These are phyloP conservation scores for Cisticola juncidis DNA, from an alignment of 2,113 vertebrate species.

Conservation along the genomic window DNA sequence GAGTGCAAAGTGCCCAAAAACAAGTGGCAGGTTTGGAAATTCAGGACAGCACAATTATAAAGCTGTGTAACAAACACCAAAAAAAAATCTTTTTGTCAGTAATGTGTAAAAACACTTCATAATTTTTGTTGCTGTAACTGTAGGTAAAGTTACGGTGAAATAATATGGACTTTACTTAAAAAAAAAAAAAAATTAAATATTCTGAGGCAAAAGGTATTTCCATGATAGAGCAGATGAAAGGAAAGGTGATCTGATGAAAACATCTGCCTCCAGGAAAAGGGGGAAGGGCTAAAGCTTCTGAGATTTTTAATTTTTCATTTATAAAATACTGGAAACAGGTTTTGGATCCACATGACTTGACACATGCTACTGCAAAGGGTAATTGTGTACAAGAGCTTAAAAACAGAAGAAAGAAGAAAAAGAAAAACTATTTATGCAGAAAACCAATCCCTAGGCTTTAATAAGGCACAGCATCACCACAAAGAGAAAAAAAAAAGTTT, in stretches of 20 bases:
- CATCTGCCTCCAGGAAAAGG: not conserved
- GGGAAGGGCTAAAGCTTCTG: not conserved
- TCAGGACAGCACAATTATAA: not conserved
- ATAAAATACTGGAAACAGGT: not conserved
- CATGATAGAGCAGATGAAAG: not conserved
- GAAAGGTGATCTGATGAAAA: not conserved
- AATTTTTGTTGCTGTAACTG: not conserved
- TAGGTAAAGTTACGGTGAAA: not conserved
- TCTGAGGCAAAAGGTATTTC: not conserved
- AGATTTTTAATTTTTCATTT: not conserved
- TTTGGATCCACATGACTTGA: conserved; percentile 7
- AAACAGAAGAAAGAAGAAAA: not conserved
- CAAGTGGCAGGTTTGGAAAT: not conserved
- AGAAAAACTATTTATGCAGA: not conserved
- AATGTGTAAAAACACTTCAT: not conserved
- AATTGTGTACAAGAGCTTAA: not conserved
- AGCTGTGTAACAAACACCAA: not conserved
- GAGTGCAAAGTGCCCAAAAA: not conserved
- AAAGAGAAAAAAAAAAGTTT: not conserved
- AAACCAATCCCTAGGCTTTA: conserved; percentile 37
- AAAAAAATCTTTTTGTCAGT: not conserved
- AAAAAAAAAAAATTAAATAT: not conserved
- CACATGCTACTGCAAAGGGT: not conserved
- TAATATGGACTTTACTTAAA: not conserved
- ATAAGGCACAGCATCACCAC: conserved; percentile 14